Base-by-base conservation (phyloP, 2,113 vertebrate species). In the human region DNA sequence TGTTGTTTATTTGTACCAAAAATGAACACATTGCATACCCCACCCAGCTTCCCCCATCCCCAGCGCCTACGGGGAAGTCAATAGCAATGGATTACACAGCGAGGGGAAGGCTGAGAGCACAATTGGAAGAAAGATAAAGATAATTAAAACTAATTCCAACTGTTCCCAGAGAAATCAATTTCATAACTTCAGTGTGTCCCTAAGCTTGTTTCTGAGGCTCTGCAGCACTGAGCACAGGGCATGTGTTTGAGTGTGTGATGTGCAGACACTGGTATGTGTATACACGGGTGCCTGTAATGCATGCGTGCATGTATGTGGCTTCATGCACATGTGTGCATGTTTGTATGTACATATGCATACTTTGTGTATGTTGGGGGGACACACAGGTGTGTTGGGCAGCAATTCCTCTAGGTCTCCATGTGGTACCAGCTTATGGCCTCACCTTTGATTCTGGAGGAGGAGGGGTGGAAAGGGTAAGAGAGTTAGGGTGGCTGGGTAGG, bases 81-180 rank as follows among this genome's bases (percentile, higher is more conserved):
- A 97, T 97, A 97, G 94, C 59, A 25, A 97, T 97, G 97, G 97
- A 97, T 97, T 98, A 97, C 96, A 91, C 55, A 88, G 94, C 0
- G 1, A 97, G 85, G 84, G 87, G 92, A 92, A 95, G 91, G 93
- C 96, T 93, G 95, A 96, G 95, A 97, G 96, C 93, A 93, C 97
- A 98, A 97, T 90, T 95, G 98, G 97, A 98, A 97, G 96, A 97
- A 97, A 97, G 97, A 98, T 98, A 98, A 98, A 98, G 98, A 98
- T 98, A 98, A 98, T 98, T 97, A 97, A 98, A 98, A 97, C 98
- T 98, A 97, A 98, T 97, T 98, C 97, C 91, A 96, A 95, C 97
- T 97, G 94, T 95, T 97, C 75, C 64, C 68, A 94, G 97, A 98
- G 97, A 97, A 98, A 98, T 98, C 98, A 98, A 97, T 98, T 98